Percentiles rank a stretch among this genome's conserved stretches.
Conservation (phyloP, 64 coral and sea anemone genomes). For the Porites australiensis region DNA sequence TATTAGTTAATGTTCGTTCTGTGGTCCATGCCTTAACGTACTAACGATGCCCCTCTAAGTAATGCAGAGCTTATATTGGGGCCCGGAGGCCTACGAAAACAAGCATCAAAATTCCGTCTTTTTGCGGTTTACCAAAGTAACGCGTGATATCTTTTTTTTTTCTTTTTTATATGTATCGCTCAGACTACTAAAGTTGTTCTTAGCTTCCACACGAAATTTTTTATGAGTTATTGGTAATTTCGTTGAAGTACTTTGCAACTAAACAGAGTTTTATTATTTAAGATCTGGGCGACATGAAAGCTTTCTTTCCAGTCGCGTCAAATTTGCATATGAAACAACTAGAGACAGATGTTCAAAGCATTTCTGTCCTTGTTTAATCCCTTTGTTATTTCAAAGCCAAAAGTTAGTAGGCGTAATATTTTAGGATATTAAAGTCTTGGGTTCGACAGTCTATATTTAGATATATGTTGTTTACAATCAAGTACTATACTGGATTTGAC, state of each 20-base stretch:
- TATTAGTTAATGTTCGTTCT: neutral
- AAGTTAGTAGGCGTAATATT: neutral
- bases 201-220: no score
- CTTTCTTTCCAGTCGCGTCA: neutral
- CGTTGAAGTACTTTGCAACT: no score
- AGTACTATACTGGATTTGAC: neutral
- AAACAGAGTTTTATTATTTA: no score
- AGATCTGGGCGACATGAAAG: neutral
- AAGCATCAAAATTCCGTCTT: neutral
- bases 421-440: neutral
- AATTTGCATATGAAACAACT: conserved; percentile 44
- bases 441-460: neutral
- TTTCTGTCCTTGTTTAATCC: neutral
- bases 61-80: no score
- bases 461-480: neutral
- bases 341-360: neutral
- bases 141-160: neutral
- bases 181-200: no score
- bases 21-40: no score
- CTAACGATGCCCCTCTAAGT: no score
- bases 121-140: neutral
- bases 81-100: neutral
- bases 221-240: no score
- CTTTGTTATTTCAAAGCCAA: neutral
- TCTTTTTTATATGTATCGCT: no score